Conservation (phyloP, 2,797 vertebrate species). For the Neostethus bicornis region DNA sequence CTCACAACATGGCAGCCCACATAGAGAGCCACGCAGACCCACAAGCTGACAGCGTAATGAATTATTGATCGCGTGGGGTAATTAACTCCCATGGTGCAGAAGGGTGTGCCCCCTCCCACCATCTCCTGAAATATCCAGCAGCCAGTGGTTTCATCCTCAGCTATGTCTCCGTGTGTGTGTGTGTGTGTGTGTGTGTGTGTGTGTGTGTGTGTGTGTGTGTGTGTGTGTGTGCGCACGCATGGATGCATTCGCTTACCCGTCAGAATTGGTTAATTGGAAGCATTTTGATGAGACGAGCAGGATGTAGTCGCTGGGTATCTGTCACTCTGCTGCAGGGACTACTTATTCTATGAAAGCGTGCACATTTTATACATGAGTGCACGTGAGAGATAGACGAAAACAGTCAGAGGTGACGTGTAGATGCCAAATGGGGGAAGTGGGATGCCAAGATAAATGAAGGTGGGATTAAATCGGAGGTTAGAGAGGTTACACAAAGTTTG, state of each 20-base stretch:
- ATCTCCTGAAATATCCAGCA: constrained; percentile 50
- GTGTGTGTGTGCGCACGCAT: constrained; percentile 33
- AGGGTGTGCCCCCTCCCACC: constrained; percentile 39
- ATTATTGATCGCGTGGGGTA: constrained; percentile 81
- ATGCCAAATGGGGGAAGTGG: constrained; percentile 62
- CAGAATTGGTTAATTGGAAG: constrained; percentile 62
- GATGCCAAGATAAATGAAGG: constrained; percentile 57
- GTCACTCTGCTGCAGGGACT: constrained; percentile 49
- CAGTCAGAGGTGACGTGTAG: constrained; percentile 55
- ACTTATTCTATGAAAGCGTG: constrained; percentile 56
- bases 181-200: no score
- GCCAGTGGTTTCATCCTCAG: constrained; percentile 24
- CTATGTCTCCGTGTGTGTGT: background rate
- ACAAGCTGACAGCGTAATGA: constrained; percentile 77
- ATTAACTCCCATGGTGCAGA: constrained; percentile 77
- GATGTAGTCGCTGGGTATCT: constrained; percentile 56
- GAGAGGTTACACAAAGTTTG: constrained; percentile 61
- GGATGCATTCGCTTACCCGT: constrained; percentile 36
- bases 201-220: constrained; percentile 27
- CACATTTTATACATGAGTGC: constrained; percentile 61
- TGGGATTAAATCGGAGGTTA: constrained; percentile 56
- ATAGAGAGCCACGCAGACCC: constrained; percentile 54
- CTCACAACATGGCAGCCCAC: constrained; percentile 66
- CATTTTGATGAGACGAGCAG: constrained; percentile 42
- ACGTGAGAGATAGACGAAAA: constrained; percentile 57